Percentiles rank a stretch among this genome's conserved stretches.
phyloP scores from a whole-genome alignment of 2,797 vertebrate species.

The Hafferia zeledoni region DNA sequence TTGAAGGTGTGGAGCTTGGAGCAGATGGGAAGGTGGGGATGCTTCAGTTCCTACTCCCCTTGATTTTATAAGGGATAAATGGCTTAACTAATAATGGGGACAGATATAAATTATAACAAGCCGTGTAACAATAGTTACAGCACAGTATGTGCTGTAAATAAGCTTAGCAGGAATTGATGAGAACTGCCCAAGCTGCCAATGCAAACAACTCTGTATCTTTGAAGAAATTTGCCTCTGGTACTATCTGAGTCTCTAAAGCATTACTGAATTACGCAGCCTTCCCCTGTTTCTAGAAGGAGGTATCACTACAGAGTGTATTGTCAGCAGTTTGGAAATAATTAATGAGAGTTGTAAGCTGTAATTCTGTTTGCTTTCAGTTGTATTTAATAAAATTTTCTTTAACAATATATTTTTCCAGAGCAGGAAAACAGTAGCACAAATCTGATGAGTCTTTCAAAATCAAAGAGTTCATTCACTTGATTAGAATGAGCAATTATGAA shows the following conservation, averaged over 20 bases:
- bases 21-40: slow-evolving; percentile 95
- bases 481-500: background rate
- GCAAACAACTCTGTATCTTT: background rate
- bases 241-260: background rate
- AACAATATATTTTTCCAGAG: background rate
- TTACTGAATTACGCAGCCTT: background rate
- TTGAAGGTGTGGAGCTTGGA: slow-evolving; percentile 97
- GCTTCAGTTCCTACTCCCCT: background rate
- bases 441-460: background rate
- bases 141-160: background rate
- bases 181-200: background rate
- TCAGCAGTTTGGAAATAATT: background rate
- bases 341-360: background rate
- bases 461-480: background rate
- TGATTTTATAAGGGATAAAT: background rate
- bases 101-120: background rate
- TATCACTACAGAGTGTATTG: background rate
- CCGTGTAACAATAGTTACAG: background rate
- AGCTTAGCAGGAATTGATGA: background rate
- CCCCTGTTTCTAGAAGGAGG: background rate
- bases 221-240: slow-evolving; percentile 9
- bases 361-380: background rate
- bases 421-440: background rate
- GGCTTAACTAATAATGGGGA: background rate
- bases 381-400: background rate